A percentile compares a stretch with the other conserved stretches of the same genome.
Conservation (phyloP, 1,140 invertebrate species). For the Philotrypesis tridentata region DNA sequence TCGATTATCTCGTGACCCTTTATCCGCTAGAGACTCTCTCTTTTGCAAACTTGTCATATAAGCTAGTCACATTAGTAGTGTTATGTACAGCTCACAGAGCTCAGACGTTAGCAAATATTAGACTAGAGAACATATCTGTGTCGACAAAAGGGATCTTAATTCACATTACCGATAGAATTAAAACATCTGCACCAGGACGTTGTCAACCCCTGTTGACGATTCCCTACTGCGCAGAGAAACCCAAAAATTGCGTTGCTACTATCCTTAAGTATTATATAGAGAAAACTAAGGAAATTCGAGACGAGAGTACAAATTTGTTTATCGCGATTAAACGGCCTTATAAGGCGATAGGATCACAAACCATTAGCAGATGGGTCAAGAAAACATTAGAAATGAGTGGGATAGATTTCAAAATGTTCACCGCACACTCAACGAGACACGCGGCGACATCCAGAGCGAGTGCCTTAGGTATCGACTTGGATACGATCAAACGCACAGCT, state of each 20-base stretch:
- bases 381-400: slow-evolving; percentile 29
- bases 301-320: slow-evolving; percentile 36
- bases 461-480: not conserved
- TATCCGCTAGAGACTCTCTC: not conserved
- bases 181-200: slow-evolving; percentile 44
- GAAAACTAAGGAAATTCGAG: slow-evolving; percentile 36
- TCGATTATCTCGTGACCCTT: slow-evolving; percentile 36
- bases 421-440: slow-evolving; percentile 48
- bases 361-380: slow-evolving; percentile 58
- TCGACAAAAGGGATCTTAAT: slow-evolving; percentile 21
- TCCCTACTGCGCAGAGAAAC: slow-evolving; percentile 33
- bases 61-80: not conserved
- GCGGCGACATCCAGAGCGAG: slow-evolving; percentile 48
- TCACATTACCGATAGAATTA: slow-evolving; percentile 44
- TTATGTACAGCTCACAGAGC: slow-evolving; percentile 48
- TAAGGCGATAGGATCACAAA: not conserved
- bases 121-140: slow-evolving; percentile 43
- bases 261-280: slow-evolving; percentile 44
- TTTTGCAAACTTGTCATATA: not conserved
- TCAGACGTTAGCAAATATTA: slow-evolving; percentile 55
- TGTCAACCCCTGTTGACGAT: slow-evolving; percentile 37
- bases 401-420: slow-evolving; percentile 45
- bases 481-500: not conserved
- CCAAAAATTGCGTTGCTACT: slow-evolving; percentile 38
- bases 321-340: not conserved